Conservation (phyloP, 2,888 invertebrate genomes). For the Ectemnius cavifrons region DNA sequence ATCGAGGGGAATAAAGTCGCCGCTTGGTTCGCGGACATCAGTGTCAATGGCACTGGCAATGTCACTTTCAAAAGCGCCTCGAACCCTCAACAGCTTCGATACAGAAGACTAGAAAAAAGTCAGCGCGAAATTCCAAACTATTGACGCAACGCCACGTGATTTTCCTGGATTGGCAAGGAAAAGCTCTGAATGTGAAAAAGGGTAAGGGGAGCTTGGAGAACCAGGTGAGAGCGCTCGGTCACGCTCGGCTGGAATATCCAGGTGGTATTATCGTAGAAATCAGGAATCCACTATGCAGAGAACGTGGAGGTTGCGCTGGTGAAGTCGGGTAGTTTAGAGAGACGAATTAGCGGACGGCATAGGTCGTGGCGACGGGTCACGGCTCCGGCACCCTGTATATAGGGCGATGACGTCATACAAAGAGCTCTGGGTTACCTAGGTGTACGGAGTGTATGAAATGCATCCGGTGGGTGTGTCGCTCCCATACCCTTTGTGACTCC, state of each 20-base stretch:
- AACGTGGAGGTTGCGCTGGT: conserved; percentile 5
- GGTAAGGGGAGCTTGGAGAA: no score
- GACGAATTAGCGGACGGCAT: conserved; percentile 22
- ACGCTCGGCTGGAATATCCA: conserved; percentile 26
- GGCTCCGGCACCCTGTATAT: conserved; percentile 68
- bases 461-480: conserved; percentile 77
- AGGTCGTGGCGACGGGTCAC: conserved; percentile 64
- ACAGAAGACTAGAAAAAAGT: no score
- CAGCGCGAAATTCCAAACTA: no score
- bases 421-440: conserved; percentile 59
- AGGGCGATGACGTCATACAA: conserved; percentile 68
- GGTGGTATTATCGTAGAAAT: conserved; percentile 46
- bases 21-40: background rate
- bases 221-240: conserved; percentile 5
- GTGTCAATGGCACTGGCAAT: conserved; percentile 6
- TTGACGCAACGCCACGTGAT: no score
- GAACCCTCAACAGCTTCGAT: no score
- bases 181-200: no score
- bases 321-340: background rate
- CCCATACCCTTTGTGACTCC: conserved; percentile 74
- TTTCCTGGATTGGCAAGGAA: no score
- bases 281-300: conserved; percentile 39
- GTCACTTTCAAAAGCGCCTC: no score
- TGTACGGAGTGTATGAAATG: conserved; percentile 70
- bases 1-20: background rate